Evolutionary conservation across 2,113 vertebrate species (phyloP).

Genomic region (Sporophila hypoxantha): DNA sequence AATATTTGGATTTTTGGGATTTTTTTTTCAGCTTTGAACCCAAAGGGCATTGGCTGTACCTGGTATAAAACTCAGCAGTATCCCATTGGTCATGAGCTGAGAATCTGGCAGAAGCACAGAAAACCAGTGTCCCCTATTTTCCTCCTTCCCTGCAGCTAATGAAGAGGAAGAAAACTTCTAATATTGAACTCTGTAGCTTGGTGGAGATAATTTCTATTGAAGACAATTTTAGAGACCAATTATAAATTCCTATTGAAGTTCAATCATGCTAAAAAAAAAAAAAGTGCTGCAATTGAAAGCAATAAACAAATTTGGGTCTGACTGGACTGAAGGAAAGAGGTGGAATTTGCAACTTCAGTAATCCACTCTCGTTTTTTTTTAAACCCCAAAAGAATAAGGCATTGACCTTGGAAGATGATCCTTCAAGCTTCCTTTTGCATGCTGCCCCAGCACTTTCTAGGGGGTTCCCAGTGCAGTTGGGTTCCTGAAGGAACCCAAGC

Average conservation of each 20-base stretch:
- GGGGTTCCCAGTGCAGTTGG: neutral
- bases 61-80: neutral
- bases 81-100: neutral
- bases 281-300: neutral
- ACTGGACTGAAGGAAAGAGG: neutral
- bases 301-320: neutral
- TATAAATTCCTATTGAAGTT: constrained; percentile 35
- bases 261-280: neutral
- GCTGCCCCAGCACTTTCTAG: neutral
- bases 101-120: neutral
- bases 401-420: neutral
- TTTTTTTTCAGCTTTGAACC: neutral
- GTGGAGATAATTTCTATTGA: constrained; percentile 8
- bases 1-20: neutral
- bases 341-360: neutral
- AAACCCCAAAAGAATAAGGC: neutral
- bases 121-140: neutral
- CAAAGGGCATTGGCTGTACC: neutral
- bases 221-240: constrained; percentile 38
- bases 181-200: neutral
- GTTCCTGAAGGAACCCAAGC: neutral
- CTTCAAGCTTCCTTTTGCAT: neutral
- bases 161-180: neutral
- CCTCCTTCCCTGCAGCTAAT: neutral
- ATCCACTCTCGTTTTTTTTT: neutral